Evolutionary conservation across 64 coral and sea anemone species (phyloP).

Genomic region (Orbicella faveolata): DNA sequence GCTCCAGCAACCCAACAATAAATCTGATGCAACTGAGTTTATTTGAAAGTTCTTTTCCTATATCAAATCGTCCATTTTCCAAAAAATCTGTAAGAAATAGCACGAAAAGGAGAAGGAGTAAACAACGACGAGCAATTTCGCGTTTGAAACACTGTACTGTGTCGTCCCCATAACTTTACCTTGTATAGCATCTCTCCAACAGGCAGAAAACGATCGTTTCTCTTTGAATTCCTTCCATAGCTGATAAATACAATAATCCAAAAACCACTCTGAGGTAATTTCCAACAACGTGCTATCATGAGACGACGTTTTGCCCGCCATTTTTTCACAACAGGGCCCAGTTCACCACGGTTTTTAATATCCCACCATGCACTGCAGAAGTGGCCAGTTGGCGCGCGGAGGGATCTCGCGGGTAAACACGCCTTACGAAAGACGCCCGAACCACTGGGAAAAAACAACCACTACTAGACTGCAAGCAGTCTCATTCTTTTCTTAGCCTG

Average conservation of each 20-base stretch:
- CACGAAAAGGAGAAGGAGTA: not conserved
- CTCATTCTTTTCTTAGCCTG: too few relatives aligned
- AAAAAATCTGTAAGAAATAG: slow-evolving; percentile 21
- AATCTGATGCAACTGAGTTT: slow-evolving; percentile 37
- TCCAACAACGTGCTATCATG: not conserved
- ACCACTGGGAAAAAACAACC: too few relatives aligned
- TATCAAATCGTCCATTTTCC: not conserved
- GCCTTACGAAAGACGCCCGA: too few relatives aligned
- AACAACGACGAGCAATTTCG: not conserved
- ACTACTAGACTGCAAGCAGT: too few relatives aligned
- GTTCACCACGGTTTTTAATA: not conserved
- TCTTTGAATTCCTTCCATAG: slow-evolving; percentile 37
- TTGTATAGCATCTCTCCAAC: slow-evolving; percentile 20
- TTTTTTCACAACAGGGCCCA: not conserved
- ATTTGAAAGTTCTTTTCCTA: not conserved
- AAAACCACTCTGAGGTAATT: slow-evolving; percentile 28
- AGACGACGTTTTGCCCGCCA: slow-evolving; percentile 2
- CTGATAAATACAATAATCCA: slow-evolving; percentile 39
- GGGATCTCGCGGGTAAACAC: too few relatives aligned
- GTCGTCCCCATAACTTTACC: not conserved
- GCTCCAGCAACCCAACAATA: slow-evolving; percentile 25
- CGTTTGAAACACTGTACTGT: not conserved
- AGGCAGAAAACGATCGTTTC: slow-evolving; percentile 12
- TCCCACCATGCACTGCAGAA: not conserved
- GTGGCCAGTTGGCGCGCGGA: not conserved